These are phyloP conservation scores for Coryphaenoides rupestris DNA, from an alignment of 2,113 vertebrate genomes.

Conservation along the genomic window DNA sequence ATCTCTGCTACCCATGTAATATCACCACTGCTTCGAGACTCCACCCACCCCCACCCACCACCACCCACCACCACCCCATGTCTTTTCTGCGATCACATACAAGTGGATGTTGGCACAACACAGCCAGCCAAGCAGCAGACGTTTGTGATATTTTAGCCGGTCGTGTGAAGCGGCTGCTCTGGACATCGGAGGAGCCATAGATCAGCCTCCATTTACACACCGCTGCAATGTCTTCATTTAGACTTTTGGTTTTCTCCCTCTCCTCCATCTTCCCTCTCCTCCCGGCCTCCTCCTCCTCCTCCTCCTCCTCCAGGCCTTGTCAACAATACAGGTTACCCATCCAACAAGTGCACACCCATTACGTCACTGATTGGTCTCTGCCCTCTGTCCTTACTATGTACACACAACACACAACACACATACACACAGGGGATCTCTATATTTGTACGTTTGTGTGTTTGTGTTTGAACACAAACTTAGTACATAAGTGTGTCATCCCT, in stretches of 20 bases:
- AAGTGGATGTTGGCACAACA: constrained; percentile 30
- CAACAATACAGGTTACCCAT: not conserved
- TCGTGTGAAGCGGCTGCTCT: constrained; percentile 41
- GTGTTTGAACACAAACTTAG: no score
- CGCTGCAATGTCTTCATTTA: not conserved
- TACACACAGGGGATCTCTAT: constrained; percentile 14
- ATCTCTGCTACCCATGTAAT: constrained; percentile 22
- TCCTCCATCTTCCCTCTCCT: constrained; percentile 7
- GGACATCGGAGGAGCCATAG: constrained; percentile 31
- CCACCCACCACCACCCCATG: not conserved
- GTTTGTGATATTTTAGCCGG: constrained; percentile 50
- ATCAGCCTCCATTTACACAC: constrained; percentile 46
- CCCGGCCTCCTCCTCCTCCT: constrained; percentile 23
- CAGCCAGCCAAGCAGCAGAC: constrained; percentile 24
- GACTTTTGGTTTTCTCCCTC: constrained; percentile 30
- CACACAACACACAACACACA: constrained; percentile 17
- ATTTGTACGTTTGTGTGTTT: constrained; percentile 43
- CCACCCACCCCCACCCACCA: constrained; percentile 15
- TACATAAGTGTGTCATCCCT: constrained; percentile 12
- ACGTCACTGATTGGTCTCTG: not conserved
- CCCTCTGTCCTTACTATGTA: constrained; percentile 6
- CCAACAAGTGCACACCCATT: not conserved
- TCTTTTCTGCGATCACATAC: constrained; percentile 30
- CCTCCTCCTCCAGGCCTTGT: not conserved
- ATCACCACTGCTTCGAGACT: constrained; percentile 23